These are phyloP conservation scores for Ceyx margarethae DNA, from an alignment of 2,113 vertebrate species.

Conservation along the genomic window DNA sequence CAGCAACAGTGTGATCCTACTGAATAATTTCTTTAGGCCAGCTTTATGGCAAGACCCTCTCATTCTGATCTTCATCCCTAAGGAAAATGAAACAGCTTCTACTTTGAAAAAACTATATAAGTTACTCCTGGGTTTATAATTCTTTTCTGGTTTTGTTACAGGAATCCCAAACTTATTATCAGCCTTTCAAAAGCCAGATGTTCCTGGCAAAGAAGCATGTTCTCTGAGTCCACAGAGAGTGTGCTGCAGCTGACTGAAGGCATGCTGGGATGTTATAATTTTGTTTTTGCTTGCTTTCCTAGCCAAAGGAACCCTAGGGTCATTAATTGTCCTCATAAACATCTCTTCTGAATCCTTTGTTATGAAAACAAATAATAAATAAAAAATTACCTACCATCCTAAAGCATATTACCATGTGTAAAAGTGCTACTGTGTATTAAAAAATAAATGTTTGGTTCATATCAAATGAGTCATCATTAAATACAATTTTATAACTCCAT, in stretches of 20 bases:
- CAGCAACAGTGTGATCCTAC: background rate
- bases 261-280: slow-evolving; percentile 18
- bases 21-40: background rate
- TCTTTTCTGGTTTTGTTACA: background rate
- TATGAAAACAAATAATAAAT: slow-evolving; percentile 38
- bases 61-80: background rate
- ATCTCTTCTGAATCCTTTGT: background rate
- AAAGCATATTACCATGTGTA: background rate
- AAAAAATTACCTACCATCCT: background rate
- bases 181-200: slow-evolving; percentile 44
- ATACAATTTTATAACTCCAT: background rate
- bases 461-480: background rate
- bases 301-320: slow-evolving; percentile 3
- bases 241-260: background rate
- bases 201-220: slow-evolving; percentile 5
- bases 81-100: background rate
- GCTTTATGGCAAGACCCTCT: background rate
- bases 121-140: background rate
- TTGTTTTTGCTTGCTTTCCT: slow-evolving; percentile 3
- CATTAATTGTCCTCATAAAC: slow-evolving; percentile 13
- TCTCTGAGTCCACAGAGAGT: background rate
- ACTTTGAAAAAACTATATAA: background rate
- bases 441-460: background rate
- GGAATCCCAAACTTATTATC: slow-evolving; percentile 16
- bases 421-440: background rate